Evolutionary conservation across 2,888 invertebrate species (phyloP).

Genomic region (Frankliniella fusca): DNA sequence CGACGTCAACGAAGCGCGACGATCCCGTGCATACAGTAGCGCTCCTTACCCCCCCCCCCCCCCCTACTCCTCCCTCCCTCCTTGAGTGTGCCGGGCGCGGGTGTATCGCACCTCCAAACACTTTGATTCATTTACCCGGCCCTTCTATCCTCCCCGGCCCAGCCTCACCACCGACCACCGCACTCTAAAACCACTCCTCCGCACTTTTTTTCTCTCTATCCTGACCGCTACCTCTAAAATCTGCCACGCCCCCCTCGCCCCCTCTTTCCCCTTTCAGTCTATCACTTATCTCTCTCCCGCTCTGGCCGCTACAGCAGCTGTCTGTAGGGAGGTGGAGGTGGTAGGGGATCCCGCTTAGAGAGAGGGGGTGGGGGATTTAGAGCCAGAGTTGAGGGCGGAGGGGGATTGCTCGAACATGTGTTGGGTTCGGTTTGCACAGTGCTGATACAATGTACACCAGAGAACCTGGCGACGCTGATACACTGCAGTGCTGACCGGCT

Average conservation of each 20-base stretch:
- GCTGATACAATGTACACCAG: constrained; percentile 14
- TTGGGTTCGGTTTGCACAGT: constrained; percentile 18
- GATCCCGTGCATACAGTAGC: too few relatives aligned
- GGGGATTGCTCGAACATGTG: constrained; percentile 7
- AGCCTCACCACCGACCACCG: background rate
- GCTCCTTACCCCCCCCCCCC: background rate
- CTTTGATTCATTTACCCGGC: background rate
- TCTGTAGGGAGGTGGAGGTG: background rate
- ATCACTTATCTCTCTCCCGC: background rate
- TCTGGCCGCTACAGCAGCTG: background rate
- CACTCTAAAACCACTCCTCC: background rate
- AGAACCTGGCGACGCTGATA: too few relatives aligned
- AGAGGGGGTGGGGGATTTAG: background rate
- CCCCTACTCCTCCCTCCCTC: background rate
- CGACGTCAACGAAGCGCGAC: constrained; percentile 17
- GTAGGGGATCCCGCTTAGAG: too few relatives aligned
- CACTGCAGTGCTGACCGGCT: background rate
- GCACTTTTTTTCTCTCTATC: too few relatives aligned
- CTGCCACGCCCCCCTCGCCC: background rate
- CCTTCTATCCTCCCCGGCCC: too few relatives aligned
- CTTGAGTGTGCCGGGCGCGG: background rate
- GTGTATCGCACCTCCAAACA: background rate
- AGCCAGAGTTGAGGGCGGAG: background rate
- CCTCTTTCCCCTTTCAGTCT: background rate
- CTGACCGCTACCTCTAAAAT: background rate